Evolutionary conservation across 2,113 vertebrate genomes (phyloP).

Genomic region (Polyodon spathula): DNA sequence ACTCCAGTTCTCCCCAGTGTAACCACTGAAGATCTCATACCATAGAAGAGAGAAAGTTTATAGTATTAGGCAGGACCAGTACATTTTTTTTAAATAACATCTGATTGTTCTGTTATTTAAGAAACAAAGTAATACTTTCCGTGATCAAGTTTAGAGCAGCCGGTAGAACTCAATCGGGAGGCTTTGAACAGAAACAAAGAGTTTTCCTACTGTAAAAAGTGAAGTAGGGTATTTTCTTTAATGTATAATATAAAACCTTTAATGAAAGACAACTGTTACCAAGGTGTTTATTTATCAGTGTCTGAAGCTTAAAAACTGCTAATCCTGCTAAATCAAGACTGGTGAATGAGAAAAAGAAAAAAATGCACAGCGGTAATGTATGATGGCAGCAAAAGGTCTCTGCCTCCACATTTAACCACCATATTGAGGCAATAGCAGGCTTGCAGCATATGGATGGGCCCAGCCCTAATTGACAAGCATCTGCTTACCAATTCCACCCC

Average conservation of each 20-base stretch:
- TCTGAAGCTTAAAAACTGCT: slow-evolving; percentile 1
- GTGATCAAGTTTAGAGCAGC: too few relatives aligned
- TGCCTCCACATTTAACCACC: neutral
- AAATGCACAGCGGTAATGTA: too few relatives aligned
- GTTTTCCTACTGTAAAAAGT: neutral
- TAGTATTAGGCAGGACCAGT: too few relatives aligned
- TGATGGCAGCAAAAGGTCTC: neutral
- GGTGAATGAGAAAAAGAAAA: slow-evolving; percentile 4
- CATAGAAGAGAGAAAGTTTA: too few relatives aligned
- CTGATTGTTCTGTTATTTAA: too few relatives aligned
- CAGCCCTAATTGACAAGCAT: slow-evolving; percentile 33
- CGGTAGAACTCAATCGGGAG: neutral
- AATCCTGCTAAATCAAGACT: slow-evolving; percentile 3
- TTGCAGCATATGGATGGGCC: slow-evolving; percentile 17
- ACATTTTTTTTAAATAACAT: too few relatives aligned
- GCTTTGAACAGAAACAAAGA: neutral
- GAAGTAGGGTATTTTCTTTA: neutral
- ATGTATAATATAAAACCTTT: neutral
- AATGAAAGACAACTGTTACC: neutral
- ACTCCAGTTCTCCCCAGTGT: too few relatives aligned
- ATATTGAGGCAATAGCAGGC: accelerated
- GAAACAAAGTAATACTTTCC: too few relatives aligned
- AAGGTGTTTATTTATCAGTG: neutral
- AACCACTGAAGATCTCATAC: too few relatives aligned
- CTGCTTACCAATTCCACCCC: slow-evolving; percentile 25